Conservation (phyloP, 1,140 invertebrate species). For the Alviniconcha marisindica region DNA sequence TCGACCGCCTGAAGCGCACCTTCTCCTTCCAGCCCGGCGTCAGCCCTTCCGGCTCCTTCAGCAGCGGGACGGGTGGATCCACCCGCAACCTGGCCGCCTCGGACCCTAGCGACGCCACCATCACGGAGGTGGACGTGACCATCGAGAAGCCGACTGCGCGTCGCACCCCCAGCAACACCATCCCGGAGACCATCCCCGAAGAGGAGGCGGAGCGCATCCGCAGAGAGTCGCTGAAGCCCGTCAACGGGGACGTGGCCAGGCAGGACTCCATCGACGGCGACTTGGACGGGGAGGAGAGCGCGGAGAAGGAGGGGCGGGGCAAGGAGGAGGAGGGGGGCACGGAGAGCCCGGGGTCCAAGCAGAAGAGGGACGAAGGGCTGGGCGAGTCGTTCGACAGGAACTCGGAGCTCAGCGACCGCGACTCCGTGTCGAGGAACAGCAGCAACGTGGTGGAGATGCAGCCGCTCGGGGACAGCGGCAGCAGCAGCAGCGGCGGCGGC, state of each 20-base stretch:
- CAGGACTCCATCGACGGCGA: slow-evolving; percentile 24
- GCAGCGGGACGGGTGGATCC: not conserved
- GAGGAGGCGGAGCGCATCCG: slow-evolving; percentile 48
- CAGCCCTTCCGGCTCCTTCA: slow-evolving; percentile 26
- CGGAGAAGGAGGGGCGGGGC: not conserved
- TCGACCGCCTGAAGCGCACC: slow-evolving; percentile 54
- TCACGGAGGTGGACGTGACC: slow-evolving; percentile 24
- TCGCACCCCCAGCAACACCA: slow-evolving; percentile 37
- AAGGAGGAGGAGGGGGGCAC: slow-evolving; percentile 29
- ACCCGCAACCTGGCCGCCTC: not conserved
- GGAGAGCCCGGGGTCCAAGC: slow-evolving; percentile 28
- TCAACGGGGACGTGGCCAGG: slow-evolving; percentile 24
- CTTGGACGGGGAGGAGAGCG: not conserved
- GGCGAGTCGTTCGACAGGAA: slow-evolving; percentile 55
- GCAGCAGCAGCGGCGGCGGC: not conserved
- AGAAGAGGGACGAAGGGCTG: slow-evolving; percentile 52
- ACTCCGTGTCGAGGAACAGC: slow-evolving; percentile 23
- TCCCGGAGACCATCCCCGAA: slow-evolving; percentile 45
- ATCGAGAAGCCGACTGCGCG: slow-evolving; percentile 42
- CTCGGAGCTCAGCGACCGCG: slow-evolving; percentile 47
- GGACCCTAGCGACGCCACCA: not conserved
- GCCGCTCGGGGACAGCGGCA: slow-evolving; percentile 1
- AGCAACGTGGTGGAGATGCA: slow-evolving; percentile 41
- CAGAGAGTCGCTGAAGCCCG: slow-evolving; percentile 39
- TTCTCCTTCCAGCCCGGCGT: slow-evolving; percentile 51